Evolutionary conservation across 2,113 vertebrate genomes (phyloP), one percentile per base, ranked within the genome.

Genomic region (Aspiorhynchus laticeps): DNA sequence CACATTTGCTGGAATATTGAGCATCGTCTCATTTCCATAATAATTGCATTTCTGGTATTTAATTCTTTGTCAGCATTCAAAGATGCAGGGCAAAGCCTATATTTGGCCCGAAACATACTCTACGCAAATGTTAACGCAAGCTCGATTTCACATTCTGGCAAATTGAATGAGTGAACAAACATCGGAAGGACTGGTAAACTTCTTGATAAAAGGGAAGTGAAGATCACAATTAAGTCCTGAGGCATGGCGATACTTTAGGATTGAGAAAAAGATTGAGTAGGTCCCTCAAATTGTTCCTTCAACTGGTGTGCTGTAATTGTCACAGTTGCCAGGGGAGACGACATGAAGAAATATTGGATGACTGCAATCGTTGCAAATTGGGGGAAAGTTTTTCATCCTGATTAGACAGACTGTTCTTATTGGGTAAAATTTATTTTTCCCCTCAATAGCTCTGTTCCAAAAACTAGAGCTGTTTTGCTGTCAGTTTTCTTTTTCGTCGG

Each of bases 281-380:
- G 56, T 26, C 56, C 3, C 31, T 80, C 24, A 61, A 59, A 56
- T 36, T 43, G 21, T 46, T 41, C 38, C n/a, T 15, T 81, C 36
- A 43, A 38, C 21, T 41, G 33, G 36, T 63, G 79, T 7, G 3
- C 79, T 81, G 59, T 65, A 63, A 81, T 81, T 80, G 77, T 59
- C 31, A 79, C 51, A 80, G 77, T 59, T 61, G 38, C 59, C 79
- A 24, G 33, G 21, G 56, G 79, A 81, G 36, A 65, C 8, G 3
- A 63, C 24, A 65, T 61, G 79, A 81, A 81, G 63, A 81, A 65
- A 65, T 63, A 63, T 41, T 17, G 53, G 7, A 43, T 65, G 36
- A 81, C 33, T 81, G 26, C 19, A 80, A 63, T 77, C 26, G n/a
- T 77, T 28, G 43, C n/a, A 77, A 77, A 51, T 41, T 59, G 51